Percentiles rank a stretch among this genome's conserved stretches.
phyloP scores from a whole-genome alignment of 2,797 vertebrate species.

The Atherinosoma microstoma region DNA sequence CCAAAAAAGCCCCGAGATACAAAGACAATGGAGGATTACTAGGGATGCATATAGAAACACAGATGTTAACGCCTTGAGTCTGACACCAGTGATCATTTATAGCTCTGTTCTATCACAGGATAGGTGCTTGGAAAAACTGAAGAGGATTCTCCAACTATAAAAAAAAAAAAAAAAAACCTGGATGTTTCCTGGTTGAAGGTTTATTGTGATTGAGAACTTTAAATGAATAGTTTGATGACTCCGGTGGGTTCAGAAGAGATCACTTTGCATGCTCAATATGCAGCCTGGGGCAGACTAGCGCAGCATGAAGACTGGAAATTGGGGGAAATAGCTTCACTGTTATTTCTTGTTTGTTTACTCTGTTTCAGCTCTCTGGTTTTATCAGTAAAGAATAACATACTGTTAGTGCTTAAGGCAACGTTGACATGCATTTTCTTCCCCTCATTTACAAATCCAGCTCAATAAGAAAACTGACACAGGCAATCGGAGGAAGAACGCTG shows the following conservation, averaged over 20 bases:
- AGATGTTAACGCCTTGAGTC: slow-evolving; percentile 69
- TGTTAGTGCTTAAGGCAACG: not conserved
- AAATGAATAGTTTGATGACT: not conserved
- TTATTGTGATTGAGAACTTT: slow-evolving; percentile 8
- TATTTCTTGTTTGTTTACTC: not conserved
- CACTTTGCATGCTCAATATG: not conserved
- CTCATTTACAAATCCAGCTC: slow-evolving; percentile 11
- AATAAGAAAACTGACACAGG: not conserved
- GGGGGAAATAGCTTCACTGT: not conserved
- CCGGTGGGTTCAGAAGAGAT: not conserved
- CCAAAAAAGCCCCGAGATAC: slow-evolving; percentile 67
- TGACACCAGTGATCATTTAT: slow-evolving; percentile 57
- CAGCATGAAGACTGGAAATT: not conserved
- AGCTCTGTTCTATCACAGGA: slow-evolving; percentile 32
- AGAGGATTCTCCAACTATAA: not conserved
- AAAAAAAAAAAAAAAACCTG: not conserved
- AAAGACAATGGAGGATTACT: slow-evolving; percentile 72
- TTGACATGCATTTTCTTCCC: not conserved
- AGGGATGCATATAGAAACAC: slow-evolving; percentile 52
- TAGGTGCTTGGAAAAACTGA: slow-evolving; percentile 9
- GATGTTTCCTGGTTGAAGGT: slow-evolving; percentile 9
- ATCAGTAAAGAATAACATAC: not conserved
- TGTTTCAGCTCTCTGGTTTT: not conserved
- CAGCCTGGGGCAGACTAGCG: not conserved
- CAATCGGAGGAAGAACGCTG: not conserved